Percentiles rank a stretch among this genome's conserved stretches.
These are phyloP conservation scores for Branchellion lobata DNA, from an alignment of 2,888 invertebrate species.

Conservation along the genomic window DNA sequence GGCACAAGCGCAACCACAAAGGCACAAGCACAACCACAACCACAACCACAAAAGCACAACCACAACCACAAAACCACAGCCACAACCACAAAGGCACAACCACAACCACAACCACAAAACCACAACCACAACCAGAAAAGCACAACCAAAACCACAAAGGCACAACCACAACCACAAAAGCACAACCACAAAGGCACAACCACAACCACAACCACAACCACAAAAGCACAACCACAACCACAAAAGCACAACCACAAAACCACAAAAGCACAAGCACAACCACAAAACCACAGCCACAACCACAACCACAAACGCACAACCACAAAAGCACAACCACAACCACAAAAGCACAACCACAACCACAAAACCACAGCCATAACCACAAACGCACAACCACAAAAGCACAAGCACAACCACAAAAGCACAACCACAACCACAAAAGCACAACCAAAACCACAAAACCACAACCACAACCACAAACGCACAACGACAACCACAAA, in stretches of 20 bases:
- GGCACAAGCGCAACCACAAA: too few species aligned
- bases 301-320: too few species aligned
- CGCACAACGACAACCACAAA: neutral
- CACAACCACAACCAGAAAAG: neutral
- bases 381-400: too few species aligned
- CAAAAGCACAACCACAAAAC: too few species aligned
- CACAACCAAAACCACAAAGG: too few species aligned
- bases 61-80: too few species aligned
- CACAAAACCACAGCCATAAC: neutral
- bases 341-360: slow-evolving; percentile 47
- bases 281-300: too few species aligned
- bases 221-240: neutral
- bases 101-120: slow-evolving; percentile 3
- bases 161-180: neutral
- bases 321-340: too few species aligned
- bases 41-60: neutral
- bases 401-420: neutral
- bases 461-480: slow-evolving; percentile 47
- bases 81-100: too few species aligned
- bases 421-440: neutral
- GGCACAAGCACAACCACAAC: too few species aligned
- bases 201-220: slow-evolving; percentile 46
- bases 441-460: too few species aligned
- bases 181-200: too few species aligned
- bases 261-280: neutral